Evolutionary conservation across 1,140 invertebrate species (phyloP).

Genomic region (Wiebesia pumilae): DNA sequence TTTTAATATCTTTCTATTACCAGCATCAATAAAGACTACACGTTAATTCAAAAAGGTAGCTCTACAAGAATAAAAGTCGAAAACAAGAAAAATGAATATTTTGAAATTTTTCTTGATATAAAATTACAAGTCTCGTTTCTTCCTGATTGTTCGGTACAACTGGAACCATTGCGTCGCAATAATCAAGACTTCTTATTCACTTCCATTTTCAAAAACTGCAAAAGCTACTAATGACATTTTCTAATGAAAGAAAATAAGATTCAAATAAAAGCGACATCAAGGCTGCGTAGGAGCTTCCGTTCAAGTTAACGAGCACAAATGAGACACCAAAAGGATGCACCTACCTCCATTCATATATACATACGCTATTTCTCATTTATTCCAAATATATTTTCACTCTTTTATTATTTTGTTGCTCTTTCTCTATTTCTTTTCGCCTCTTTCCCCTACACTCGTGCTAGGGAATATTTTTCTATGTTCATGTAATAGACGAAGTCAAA

Average conservation of each 20-base stretch:
- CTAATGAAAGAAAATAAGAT: background rate
- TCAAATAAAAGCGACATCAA: conserved; percentile 22
- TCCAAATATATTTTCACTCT: conserved; percentile 10
- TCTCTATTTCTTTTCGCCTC: background rate
- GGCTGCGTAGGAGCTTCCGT: background rate
- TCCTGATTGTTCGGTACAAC: conserved; percentile 4
- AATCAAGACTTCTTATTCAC: background rate
- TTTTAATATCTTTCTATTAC: background rate
- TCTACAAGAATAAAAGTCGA: background rate
- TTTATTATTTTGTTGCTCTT: background rate
- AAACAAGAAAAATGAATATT: background rate
- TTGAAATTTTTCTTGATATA: background rate
- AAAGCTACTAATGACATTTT: background rate
- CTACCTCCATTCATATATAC: conserved; percentile 4
- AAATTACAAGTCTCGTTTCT: background rate
- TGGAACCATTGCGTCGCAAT: background rate
- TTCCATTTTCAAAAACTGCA: background rate
- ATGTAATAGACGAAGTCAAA: too few relatives aligned
- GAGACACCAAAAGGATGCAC: conserved; percentile 15
- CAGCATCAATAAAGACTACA: too few relatives aligned
- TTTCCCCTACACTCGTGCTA: too few relatives aligned
- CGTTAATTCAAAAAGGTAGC: background rate
- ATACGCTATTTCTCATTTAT: background rate
- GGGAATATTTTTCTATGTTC: too few relatives aligned
- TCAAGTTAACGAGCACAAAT: conserved; percentile 2